Evolutionary conservation across 2,888 invertebrate genomes (phyloP), one percentile per base, ranked within the genome.

Genomic region (Philhelius pedissequus): DNA sequence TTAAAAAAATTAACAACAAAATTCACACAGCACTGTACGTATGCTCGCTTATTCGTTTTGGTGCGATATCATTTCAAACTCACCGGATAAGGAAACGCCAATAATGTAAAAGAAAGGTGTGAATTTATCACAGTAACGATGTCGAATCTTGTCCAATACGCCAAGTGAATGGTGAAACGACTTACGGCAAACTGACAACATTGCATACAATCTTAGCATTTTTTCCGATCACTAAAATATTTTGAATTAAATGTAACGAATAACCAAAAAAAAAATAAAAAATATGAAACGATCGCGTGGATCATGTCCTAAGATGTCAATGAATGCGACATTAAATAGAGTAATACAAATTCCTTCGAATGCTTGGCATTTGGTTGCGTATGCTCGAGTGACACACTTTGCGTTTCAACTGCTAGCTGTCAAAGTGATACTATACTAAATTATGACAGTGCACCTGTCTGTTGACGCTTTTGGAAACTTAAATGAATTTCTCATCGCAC

Each of bases 111-210:
- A 62, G 45, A 74, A 40, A 48, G 22, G 60, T 71, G 64, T 30
- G 76, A 80, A 81, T 76, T 81, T 81, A 81, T 81, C 75, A 48
- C 80, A 80, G 62, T 70, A 62, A 70, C 54, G 22, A 62, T 80
- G 64, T 80, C 76, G 76, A 76, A 66, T 75, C 69, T 15, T 70
- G 81, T 71, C 52, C 70, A 66, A 70, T 76, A 70, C 5, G 20
- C 0, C 0, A 20, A 4, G 7, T 20, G 4, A 15, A n/a, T 20
- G 38, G 45, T 56, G 48, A 60, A 62, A 27, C 30, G n/a, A n/a
- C n/a, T n/a, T 30, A 50, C 75, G 62, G 50, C 81, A 58, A 64
- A n/a, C 58, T 76, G 70, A 56, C 81, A 70, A 71, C 76, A 64
- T 70, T 70, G 64, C 35, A 11, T 38, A 54, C 75, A 69, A 80